Evolutionary conservation across 1,140 invertebrate genomes (phyloP), one percentile per base, ranked within the genome.

Genomic region (Ruditapes philippinarum): DNA sequence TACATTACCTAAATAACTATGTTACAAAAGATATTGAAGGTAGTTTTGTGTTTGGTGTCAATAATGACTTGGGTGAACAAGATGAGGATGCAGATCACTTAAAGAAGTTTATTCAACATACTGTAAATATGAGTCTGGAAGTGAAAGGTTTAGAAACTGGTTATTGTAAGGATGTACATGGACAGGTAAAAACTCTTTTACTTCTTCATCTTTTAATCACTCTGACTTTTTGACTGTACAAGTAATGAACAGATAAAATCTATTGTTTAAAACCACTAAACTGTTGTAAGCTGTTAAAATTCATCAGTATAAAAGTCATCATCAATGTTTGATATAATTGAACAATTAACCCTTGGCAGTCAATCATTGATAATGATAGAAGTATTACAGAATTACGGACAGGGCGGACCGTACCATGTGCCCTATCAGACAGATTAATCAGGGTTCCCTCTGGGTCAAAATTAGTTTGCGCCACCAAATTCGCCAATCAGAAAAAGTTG

Each of bases 131-230:
- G 12, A 68, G 57, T 45, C 45, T 93, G 31, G 65, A 92, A 65
- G 87, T 93, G 0, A 60, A 45, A 14, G 89, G 90, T 60, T 78
- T 94, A n/a, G 49, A 89, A 40, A 92, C 86, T 85, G 93, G 93
- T 14, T 93, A 93, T 62, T 94, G 92, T 87, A 93, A 91, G 78
- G 93, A 94, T 86, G 90, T 93, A 14, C 92, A 94, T 93, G 92
- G 93, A 51, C 88, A 94, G 92, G 93, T 92, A 86, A 42, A n/a
- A n/a, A n/a, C n/a, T 33, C 11, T 51, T 51, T 22, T n/a, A n/a
- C n/a, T n/a, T n/a, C n/a, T n/a, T n/a, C n/a, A n/a, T n/a, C n/a
- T n/a, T 25, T 25, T 33, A 25, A 80, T 82, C n/a, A 54, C 33
- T 68, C 51, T n/a, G 3, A 19, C 19, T 88, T 65, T 17, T 19